These are phyloP conservation scores for Drosophila yakuba DNA, from an alignment of 1,140 invertebrate genomes.

Conservation along the genomic window DNA sequence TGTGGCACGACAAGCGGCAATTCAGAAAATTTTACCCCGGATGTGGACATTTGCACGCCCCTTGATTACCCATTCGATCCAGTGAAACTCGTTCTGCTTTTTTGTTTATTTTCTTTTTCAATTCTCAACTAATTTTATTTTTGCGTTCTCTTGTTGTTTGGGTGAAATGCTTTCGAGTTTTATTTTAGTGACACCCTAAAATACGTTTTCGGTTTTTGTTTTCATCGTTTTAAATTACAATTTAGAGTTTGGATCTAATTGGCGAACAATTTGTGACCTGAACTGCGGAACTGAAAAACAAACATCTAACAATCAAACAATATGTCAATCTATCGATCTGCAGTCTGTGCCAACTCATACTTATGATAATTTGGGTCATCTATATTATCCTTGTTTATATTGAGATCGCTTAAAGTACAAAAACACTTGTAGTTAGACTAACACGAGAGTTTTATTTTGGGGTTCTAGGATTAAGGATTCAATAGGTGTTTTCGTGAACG, in stretches of 20 bases:
- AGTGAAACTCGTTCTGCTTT: conserved; percentile 45
- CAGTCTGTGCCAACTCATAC: conserved; percentile 79
- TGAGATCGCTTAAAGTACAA: conserved; percentile 76
- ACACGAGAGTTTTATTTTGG: conserved; percentile 64
- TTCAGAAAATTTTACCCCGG: conserved; percentile 51
- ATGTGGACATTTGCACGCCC: conserved; percentile 69
- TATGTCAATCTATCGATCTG: conserved; percentile 39
- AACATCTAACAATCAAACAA: conserved; percentile 64
- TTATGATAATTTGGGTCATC: conserved; percentile 57
- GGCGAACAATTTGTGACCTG: conserved; percentile 31
- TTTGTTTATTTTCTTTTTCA: conserved; percentile 50
- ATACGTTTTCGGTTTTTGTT: conserved; percentile 49
- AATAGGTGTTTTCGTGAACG: conserved; percentile 10
- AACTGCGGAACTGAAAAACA: conserved; percentile 46
- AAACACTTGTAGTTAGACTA: conserved; percentile 79
- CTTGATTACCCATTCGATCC: conserved; percentile 47
- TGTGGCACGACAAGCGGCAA: conserved; percentile 64
- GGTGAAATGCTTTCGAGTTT: conserved; percentile 58
- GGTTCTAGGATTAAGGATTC: conserved; percentile 27
- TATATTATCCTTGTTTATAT: conserved; percentile 61
- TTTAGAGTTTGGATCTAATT: conserved; percentile 56
- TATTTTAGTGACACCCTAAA: conserved; percentile 77
- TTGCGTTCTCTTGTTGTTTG: conserved; percentile 57
- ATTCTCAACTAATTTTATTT: conserved; percentile 82
- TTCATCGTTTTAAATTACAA: conserved; percentile 60